phyloP scores from a whole-genome alignment of 2,888 invertebrate species.

The Resseliella maxima region DNA sequence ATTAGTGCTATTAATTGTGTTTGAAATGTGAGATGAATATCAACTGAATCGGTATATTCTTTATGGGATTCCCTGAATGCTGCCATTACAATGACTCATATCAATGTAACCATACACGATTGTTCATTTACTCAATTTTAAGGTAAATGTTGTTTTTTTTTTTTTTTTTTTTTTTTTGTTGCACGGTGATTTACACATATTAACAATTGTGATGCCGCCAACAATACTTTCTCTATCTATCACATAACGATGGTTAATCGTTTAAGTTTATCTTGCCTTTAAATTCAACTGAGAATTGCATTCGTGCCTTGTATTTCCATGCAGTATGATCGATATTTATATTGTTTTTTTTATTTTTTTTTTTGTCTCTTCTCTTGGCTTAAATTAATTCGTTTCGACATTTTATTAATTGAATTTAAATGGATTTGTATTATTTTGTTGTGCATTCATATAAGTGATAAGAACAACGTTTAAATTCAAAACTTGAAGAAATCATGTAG shows the following conservation, averaged over 20 bases:
- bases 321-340: neutral
- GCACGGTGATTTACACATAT: no score
- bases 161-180: no score
- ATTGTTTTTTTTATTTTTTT: neutral
- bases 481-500: neutral
- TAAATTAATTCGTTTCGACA: neutral
- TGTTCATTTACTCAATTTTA: neutral
- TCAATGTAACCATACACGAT: neutral
- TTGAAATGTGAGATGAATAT: constrained; percentile 19
- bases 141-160: neutral
- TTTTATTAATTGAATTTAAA: neutral
- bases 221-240: neutral
- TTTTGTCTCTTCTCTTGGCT: neutral
- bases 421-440: neutral
- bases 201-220: neutral
- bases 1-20: neutral
- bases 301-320: neutral
- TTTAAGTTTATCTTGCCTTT: neutral
- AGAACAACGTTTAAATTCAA: neutral
- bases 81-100: neutral
- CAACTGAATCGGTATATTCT: neutral
- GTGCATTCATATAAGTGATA: neutral
- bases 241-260: neutral
- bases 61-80: neutral
- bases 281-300: neutral